Evolutionary conservation across 1,140 invertebrate genomes (phyloP).

Genomic region (Drosophila baimaii): DNA sequence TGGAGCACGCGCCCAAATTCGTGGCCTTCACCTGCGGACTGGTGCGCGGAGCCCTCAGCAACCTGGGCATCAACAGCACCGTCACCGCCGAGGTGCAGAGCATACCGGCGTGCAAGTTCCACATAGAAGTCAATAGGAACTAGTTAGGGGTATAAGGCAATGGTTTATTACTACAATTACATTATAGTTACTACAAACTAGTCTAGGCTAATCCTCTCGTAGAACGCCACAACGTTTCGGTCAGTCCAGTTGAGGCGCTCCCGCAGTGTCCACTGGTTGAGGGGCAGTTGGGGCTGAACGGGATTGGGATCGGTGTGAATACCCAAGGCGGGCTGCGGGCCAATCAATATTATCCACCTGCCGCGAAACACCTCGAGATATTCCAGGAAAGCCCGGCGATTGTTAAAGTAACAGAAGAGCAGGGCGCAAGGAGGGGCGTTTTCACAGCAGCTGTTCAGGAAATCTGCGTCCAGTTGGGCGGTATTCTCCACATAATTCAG

Average conservation of each 20-base stretch:
- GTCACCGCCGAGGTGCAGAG: conserved; percentile 97
- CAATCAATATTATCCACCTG: conserved; percentile 88
- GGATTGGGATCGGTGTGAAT: conserved; percentile 89
- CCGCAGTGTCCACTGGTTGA: conserved; percentile 62
- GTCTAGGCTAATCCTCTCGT: conserved; percentile 70
- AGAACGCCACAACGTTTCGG: conserved; percentile 85
- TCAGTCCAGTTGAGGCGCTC: conserved; percentile 84
- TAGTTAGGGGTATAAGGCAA: conserved; percentile 34
- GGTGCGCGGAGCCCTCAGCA: no score
- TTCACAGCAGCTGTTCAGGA: conserved; percentile 65
- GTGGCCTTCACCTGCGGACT: no score
- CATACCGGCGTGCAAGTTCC: conserved; percentile 97
- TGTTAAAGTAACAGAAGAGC: conserved; percentile 92
- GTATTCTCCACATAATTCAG: conserved; percentile 83
- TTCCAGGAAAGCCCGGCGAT: conserved; percentile 87
- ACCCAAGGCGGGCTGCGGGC: conserved; percentile 87
- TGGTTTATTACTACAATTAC: conserved; percentile 51
- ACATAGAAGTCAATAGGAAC: conserved; percentile 92
- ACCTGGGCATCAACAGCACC: conserved; percentile 95
- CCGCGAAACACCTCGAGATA: conserved; percentile 88
- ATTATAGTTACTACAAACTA: conserved; percentile 36
- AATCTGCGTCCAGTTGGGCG: conserved; percentile 54
- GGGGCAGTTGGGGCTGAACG: conserved; percentile 85
- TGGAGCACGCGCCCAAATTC: no score
- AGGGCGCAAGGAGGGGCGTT: conserved; percentile 85